phyloP scores from a whole-genome alignment of 53 echinoderm and acorn worm genomes.

The Crossaster papposus region DNA sequence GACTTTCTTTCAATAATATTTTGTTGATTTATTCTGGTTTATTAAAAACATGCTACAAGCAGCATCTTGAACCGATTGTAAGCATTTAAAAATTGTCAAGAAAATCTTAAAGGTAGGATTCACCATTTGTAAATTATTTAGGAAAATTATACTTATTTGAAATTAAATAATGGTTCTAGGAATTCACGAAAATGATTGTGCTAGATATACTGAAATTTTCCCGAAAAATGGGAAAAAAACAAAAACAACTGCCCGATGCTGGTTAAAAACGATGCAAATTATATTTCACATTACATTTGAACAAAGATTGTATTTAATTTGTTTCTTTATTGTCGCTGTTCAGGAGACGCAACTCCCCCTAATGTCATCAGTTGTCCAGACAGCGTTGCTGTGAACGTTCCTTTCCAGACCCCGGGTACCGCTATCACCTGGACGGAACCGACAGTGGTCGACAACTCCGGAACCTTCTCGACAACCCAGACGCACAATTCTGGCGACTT shows the following conservation, averaged over 20 bases:
- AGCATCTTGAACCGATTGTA: not conserved
- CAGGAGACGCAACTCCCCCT: constrained; percentile 48
- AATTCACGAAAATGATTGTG: no score
- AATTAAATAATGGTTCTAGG: no score
- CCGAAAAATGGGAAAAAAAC: no score
- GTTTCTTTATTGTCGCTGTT: not conserved
- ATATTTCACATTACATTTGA: not conserved
- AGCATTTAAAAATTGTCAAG: no score
- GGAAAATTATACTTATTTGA: no score
- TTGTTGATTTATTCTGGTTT: no score
- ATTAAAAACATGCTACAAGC: no score
- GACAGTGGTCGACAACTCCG: constrained; percentile 72
- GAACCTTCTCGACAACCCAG: constrained; percentile 57
- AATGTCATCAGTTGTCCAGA: constrained; percentile 56
- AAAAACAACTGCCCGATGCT: no score
- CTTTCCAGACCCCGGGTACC: constrained; percentile 54
- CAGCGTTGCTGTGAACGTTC: constrained; percentile 51
- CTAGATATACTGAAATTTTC: no score
- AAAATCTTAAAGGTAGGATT: no score
- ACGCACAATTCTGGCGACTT: constrained; percentile 63
- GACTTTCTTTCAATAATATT: not conserved
- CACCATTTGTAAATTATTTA: no score
- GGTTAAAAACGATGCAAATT: not conserved
- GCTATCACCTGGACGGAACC: constrained; percentile 72
- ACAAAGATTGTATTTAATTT: no score